Percentiles rank a stretch among this genome's conserved stretches.
phyloP scores from a whole-genome alignment of 2,113 vertebrate genomes.

The Rhea americana region DNA sequence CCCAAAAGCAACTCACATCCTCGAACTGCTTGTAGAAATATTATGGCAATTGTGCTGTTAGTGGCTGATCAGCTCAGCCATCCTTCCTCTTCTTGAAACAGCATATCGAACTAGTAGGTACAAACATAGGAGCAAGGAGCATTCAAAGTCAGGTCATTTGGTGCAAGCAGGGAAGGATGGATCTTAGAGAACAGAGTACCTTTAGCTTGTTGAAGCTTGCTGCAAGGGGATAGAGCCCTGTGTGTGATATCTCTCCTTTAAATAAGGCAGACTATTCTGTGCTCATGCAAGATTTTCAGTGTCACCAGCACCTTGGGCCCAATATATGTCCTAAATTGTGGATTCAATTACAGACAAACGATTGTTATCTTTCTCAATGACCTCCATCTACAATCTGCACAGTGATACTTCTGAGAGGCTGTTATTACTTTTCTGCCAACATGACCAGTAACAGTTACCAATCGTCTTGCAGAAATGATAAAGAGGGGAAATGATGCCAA shows the following conservation, averaged over 20 bases:
- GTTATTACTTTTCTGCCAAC: neutral
- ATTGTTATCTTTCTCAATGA: rapidly evolving
- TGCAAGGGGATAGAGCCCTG: neutral
- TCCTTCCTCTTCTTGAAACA: neutral
- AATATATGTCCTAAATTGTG: neutral
- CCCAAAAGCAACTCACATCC: neutral
- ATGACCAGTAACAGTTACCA: neutral
- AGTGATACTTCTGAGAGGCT: neutral
- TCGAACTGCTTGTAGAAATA: neutral
- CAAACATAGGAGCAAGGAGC: neutral
- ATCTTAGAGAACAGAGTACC: neutral
- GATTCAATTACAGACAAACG: neutral
- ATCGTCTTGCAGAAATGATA: neutral
- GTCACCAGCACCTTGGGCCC: neutral
- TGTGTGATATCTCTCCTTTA: neutral
- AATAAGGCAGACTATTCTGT: neutral
- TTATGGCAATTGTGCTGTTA: neutral
- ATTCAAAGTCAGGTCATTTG: neutral
- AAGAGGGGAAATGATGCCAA: neutral
- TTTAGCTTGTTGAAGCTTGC: neutral
- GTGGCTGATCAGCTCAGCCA: neutral
- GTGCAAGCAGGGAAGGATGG: neutral
- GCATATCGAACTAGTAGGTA: neutral
- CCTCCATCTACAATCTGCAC: neutral
- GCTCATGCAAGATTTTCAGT: neutral